phyloP scores from a whole-genome alignment of 92 coral and sea anemone genomes.

The Porites cylindrica region DNA sequence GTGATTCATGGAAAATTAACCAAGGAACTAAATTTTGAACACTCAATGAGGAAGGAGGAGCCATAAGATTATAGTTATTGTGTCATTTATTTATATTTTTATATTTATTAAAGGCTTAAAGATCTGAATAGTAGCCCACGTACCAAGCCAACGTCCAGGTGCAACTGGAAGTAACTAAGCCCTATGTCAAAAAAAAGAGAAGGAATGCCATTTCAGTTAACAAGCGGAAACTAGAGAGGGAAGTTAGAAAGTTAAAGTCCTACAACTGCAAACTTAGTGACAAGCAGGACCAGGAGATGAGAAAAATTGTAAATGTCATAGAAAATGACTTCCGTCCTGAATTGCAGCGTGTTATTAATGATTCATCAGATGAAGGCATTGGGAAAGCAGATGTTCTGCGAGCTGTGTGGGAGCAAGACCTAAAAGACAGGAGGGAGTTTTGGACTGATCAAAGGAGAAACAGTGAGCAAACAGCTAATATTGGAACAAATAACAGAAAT shows the following conservation, averaged over 20 bases:
- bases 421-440: slow-evolving; percentile 38
- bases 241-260: slow-evolving; percentile 13
- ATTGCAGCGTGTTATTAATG: slow-evolving; percentile 35
- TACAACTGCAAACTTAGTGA: slow-evolving; percentile 32
- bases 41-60: too few species aligned
- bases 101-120: not conserved
- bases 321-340: slow-evolving; percentile 38
- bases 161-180: slow-evolving; percentile 38
- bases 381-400: slow-evolving; percentile 43
- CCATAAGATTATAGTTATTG: too few species aligned
- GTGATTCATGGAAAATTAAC: too few species aligned
- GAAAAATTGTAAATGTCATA: slow-evolving; percentile 30
- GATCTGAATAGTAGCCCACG: slow-evolving; percentile 5
- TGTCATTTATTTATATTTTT: too few species aligned
- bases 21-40: too few species aligned
- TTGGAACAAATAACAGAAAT: too few species aligned
- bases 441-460: slow-evolving; percentile 52
- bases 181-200: slow-evolving; percentile 24
- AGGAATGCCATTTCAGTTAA: slow-evolving; percentile 2
- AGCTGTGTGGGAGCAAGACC: slow-evolving; percentile 49
- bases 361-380: slow-evolving; percentile 32
- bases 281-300: slow-evolving; percentile 49
- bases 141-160: slow-evolving; percentile 14
- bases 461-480: not conserved
- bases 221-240: slow-evolving; percentile 30